These are phyloP conservation scores for Eulithis testata DNA, from an alignment of 2,888 invertebrate genomes.

Conservation along the genomic window DNA sequence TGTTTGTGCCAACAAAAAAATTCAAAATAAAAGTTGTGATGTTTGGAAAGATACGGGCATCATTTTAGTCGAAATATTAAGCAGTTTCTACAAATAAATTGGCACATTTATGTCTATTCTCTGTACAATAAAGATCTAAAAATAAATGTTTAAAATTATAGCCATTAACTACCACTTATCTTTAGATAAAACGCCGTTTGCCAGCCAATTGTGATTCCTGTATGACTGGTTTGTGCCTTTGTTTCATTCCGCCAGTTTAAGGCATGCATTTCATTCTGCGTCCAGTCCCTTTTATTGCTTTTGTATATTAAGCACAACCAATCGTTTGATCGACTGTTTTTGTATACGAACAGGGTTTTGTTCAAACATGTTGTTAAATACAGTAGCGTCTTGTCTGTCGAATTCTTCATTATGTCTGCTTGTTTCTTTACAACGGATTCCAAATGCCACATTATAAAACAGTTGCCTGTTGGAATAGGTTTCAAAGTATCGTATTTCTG, in stretches of 20 bases:
- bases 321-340: slow-evolving; percentile 7
- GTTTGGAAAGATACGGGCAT: too few relatives aligned
- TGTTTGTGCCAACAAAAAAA: background rate
- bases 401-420: background rate
- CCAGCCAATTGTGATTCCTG: slow-evolving; percentile 48
- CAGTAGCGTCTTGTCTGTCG: background rate
- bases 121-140: background rate
- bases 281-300: slow-evolving; percentile 22
- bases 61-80: too few relatives aligned
- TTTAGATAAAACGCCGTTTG: slow-evolving; percentile 48
- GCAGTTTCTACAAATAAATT: too few relatives aligned
- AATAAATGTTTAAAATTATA: slow-evolving; percentile 10
- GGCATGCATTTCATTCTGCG: slow-evolving; percentile 38
- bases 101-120: too few relatives aligned
- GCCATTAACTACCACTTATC: slow-evolving; percentile 36
- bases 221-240: slow-evolving; percentile 54
- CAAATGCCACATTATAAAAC: background rate
- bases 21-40: background rate
- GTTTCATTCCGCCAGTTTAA: slow-evolving; percentile 47
- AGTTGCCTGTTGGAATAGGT: slow-evolving; percentile 7
- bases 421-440: background rate
- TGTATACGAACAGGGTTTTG: slow-evolving; percentile 2
- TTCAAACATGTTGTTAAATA: background rate
- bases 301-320: slow-evolving; percentile 21
- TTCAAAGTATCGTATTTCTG: slow-evolving; percentile 15